phyloP scores from a whole-genome alignment of 2,797 vertebrate species.

The Rhinatrema bivittatum region DNA sequence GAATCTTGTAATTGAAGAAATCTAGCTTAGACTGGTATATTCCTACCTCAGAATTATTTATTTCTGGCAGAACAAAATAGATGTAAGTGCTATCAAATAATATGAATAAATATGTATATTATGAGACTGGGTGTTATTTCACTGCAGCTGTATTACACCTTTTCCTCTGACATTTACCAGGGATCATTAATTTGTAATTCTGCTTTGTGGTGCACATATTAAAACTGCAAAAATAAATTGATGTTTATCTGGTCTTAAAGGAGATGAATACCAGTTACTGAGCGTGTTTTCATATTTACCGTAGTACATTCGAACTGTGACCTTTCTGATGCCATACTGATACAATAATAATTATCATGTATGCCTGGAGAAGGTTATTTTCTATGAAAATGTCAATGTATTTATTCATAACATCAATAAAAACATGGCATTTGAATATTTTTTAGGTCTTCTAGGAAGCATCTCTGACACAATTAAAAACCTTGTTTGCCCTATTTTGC shows the following conservation, averaged over 20 bases:
- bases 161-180: conserved; percentile 33
- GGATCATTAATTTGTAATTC: conserved; percentile 3
- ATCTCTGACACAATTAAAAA: too few species aligned
- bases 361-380: conserved; percentile 1
- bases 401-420: neutral
- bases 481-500: too few species aligned
- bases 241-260: conserved; percentile 28
- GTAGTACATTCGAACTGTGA: conserved; percentile 24
- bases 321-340: conserved; percentile 20
- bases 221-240: conserved; percentile 31
- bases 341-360: conserved; percentile 3
- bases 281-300: conserved; percentile 21
- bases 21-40: too few species aligned
- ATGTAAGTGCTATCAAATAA: conserved; percentile 1
- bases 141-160: conserved; percentile 21
- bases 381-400: conserved; percentile 4
- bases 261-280: conserved; percentile 27
- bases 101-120: neutral
- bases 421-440: neutral
- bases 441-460: too few species aligned
- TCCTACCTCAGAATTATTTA: too few species aligned
- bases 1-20: too few species aligned
- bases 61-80: conserved; percentile 1
- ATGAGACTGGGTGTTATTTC: conserved; percentile 21
- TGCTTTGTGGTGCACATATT: conserved; percentile 23